Evolutionary conservation across 2,113 vertebrate species (phyloP).

Genomic region (Halcyon malimbica): DNA sequence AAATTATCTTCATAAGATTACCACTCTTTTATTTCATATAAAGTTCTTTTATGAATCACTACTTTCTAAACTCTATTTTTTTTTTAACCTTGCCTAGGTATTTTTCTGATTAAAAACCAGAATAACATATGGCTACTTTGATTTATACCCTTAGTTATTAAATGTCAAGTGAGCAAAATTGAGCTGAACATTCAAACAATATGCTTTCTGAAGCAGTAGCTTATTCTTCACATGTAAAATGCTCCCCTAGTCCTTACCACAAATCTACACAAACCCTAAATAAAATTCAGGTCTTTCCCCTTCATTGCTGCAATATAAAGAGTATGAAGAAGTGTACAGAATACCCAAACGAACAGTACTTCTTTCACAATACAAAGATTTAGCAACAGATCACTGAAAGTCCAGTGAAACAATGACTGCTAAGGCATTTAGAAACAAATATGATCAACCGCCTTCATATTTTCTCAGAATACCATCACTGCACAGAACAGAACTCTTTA

Average conservation of each 20-base stretch:
- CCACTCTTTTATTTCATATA: neutral
- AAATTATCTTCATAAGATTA: neutral
- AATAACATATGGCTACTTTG: neutral
- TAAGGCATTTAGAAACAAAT: neutral
- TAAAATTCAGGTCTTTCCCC: neutral
- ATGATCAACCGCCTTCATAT: neutral
- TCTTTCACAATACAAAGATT: neutral
- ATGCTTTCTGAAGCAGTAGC: neutral
- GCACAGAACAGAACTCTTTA: neutral
- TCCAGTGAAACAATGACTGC: neutral
- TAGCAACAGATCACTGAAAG: neutral
- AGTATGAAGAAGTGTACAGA: neutral
- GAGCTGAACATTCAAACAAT: neutral
- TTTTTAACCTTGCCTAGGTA: neutral
- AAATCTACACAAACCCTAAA: neutral
- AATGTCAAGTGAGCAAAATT: neutral
- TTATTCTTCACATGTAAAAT: neutral
- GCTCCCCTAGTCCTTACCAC: fast-evolving
- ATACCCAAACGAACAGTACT: neutral
- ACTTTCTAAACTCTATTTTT: neutral
- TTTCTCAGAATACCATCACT: neutral
- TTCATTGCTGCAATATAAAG: neutral
- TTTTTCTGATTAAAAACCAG: neutral
- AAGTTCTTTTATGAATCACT: neutral
- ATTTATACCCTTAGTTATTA: neutral